Evolutionary conservation across 2,797 vertebrate genomes (phyloP).

Genomic region (Poliocrania exsul): DNA sequence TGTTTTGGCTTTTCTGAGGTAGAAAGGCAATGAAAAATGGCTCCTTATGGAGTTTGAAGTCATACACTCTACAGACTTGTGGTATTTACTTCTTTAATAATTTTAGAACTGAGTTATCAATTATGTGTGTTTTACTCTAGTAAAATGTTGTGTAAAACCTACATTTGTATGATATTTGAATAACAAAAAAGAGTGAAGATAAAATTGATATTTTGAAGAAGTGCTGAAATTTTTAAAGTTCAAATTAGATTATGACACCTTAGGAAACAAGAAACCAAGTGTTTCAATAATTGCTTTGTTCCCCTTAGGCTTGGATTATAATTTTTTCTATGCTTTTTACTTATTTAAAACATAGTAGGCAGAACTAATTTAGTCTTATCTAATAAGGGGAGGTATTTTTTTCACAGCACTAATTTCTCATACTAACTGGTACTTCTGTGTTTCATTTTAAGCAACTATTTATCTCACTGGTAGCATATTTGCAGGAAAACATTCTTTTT

Average conservation of each 20-base stretch:
- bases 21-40: background rate
- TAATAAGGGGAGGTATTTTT: background rate
- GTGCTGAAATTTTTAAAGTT: background rate
- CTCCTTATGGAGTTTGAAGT: background rate
- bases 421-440: background rate
- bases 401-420: background rate
- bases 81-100: background rate
- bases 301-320: background rate
- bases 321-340: background rate
- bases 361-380: constrained; percentile 3
- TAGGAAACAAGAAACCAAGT: background rate
- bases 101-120: background rate
- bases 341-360: background rate
- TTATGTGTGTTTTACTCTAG: background rate
- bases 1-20: background rate
- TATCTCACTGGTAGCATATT: background rate
- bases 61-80: background rate
- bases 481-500: background rate
- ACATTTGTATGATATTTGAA: background rate
- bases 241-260: background rate
- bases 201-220: background rate
- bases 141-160: background rate
- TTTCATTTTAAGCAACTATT: background rate
- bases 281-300: background rate
- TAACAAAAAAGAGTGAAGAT: background rate